These are phyloP conservation scores for Antechinus stuartii DNA, from an alignment of 2,113 vertebrate genomes.

Conservation along the genomic window DNA sequence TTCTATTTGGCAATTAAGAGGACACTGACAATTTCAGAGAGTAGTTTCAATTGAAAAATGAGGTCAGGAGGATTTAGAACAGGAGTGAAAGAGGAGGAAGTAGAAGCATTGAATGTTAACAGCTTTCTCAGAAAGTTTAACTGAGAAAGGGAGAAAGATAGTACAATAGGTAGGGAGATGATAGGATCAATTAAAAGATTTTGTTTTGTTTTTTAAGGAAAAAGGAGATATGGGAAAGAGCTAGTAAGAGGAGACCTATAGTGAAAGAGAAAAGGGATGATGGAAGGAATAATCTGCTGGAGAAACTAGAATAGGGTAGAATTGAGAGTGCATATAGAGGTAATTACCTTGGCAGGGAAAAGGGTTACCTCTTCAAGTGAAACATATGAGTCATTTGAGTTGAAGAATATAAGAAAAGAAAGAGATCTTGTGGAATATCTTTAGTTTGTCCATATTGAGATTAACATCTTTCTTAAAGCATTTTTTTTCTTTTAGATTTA, in stretches of 20 bases:
- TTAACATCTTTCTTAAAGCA: background rate
- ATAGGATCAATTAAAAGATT: background rate
- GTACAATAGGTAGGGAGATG: background rate
- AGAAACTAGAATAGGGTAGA: background rate
- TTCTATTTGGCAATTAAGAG: background rate
- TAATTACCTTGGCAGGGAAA: background rate
- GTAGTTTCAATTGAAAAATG: background rate
- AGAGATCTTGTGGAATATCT: background rate
- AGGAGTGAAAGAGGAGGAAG: background rate
- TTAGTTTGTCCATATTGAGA: background rate
- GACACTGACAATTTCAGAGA: background rate
- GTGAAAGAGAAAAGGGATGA: background rate
- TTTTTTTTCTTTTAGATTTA: conserved; percentile 49
- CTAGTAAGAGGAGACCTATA: background rate
- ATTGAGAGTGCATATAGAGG: background rate
- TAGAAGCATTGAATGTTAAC: background rate
- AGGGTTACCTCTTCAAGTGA: background rate
- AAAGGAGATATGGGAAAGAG: too few species aligned
- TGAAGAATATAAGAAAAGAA: background rate
- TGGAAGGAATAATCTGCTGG: background rate
- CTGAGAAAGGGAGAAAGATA: background rate
- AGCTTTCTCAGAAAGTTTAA: background rate
- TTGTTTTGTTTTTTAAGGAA: background rate
- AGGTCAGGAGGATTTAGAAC: background rate
- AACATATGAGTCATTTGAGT: background rate